Percentiles rank a stretch among this genome's conserved stretches.
phyloP scores from a whole-genome alignment of 2,113 vertebrate species.

The Bos javanicus region DNA sequence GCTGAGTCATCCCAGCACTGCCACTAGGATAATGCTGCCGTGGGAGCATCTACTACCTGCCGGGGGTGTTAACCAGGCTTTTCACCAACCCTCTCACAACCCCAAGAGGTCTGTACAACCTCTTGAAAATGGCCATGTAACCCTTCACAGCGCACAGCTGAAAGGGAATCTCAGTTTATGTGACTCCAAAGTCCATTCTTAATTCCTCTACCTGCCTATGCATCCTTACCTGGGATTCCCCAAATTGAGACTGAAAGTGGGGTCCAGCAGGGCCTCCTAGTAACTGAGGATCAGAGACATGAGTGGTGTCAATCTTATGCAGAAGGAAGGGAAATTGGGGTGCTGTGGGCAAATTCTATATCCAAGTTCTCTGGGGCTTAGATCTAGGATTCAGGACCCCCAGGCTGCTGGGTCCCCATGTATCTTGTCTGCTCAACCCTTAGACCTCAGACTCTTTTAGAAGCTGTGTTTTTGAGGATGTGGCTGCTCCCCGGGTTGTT shows the following conservation, averaged over 20 bases:
- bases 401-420: not conserved
- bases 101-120: no score
- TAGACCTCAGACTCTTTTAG: not conserved
- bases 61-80: not conserved
- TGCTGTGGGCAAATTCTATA: not conserved
- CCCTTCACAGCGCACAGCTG: not conserved
- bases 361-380: no score
- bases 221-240: no score
- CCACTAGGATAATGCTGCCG: no score
- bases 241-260: not conserved
- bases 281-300: not conserved
- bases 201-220: not conserved
- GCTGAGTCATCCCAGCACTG: not conserved
- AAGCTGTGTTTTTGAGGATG: not conserved
- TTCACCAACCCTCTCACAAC: not conserved
- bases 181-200: not conserved
- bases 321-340: not conserved
- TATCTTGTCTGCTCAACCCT: not conserved
- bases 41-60: rapidly evolving
- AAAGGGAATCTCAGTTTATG: not conserved
- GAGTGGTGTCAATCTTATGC: not conserved
- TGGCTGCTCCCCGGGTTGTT: not conserved
- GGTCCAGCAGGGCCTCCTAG: not conserved
- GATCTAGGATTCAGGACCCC: not conserved
- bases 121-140: not conserved